Base-by-base conservation (phyloP, 2,888 invertebrate species). In the Pyrocoelia pectoralis region DNA sequence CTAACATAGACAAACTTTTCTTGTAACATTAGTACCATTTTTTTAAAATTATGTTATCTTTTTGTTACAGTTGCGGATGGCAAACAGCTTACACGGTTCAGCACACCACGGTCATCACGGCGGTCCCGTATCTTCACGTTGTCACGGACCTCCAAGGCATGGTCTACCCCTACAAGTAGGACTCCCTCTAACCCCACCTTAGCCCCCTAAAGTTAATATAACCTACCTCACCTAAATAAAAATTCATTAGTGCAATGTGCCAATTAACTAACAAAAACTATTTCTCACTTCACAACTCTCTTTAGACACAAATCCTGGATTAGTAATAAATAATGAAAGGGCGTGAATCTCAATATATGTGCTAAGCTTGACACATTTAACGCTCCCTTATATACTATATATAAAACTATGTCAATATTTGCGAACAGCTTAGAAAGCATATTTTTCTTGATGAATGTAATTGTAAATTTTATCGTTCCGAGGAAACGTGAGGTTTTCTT, bases 31-130 rank as follows among this genome's bases (percentile, higher is more conserved):
- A n/a, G n/a, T n/a, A n/a, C n/a, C n/a, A n/a, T n/a, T n/a, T n/a
- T n/a, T n/a, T n/a, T n/a, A n/a, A n/a, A n/a, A n/a, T n/a, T n/a
- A n/a, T n/a, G 24, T 24, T 24, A 24, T 24, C 3, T 24, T 6
- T 24, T 76, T 85, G 76, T 86, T 86, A 74, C 81, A 86, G 78
- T 83, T 88, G 66, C 83, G 87, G 74, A 85, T 87, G 78, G 82
- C 85, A 24, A 86, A 85, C 77, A 83, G 83, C 56, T 79, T 85
- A 10, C 87, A 87, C 73, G 78, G 74, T 49, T 66, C 73, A 38
- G 60, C 61, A 13, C 66, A 66, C 28, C 80, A 80, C 67, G 79
- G 77, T 4, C 80, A 80, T 64, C 80, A 81, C 55, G 79, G 76
- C 52, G 73, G 68, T n/a, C 71, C 75, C 1, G 77, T 79, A 12